Evolutionary conservation across 2,113 vertebrate genomes (phyloP), one percentile per base, ranked within the genome.

Genomic region (Pao palembangensis): DNA sequence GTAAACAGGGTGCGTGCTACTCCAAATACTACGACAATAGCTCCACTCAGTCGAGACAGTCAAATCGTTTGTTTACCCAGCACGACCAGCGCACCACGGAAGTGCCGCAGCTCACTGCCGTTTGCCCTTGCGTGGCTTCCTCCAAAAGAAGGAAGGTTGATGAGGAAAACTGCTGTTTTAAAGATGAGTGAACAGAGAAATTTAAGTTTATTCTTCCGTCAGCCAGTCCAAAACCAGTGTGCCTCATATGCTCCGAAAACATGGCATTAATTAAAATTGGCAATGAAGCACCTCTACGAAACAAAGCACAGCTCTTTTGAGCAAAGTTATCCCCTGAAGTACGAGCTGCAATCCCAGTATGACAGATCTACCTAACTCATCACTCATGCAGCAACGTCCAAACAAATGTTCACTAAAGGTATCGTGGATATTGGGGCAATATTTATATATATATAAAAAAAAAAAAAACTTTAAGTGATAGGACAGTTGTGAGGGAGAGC

Each of bases 401-500:
- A 41, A 19, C 2, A 20, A 17, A 17, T 23, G 19, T 11, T 43
- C 55, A 25, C 41, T 57, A 5, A 57, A 44, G 19, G 20, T 57
- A 10, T 16, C 13, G 14, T 57, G 55, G 55, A 57, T 57, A 23
- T 57, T 44, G 20, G 14, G 19, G 55, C 38, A 57, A 44, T 15
- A 44, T 44, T 12, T 43, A 56, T n/a, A n/a, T n/a, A n/a, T n/a
- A n/a, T n/a, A n/a, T n/a, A n/a, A n/a, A n/a, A n/a, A n/a, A n/a
- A n/a, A n/a, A n/a, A 56, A 50, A 41, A 57, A 41, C 10, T 14
- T 65, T 42, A 1, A 65, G 28, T 18, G 63, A 65, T 25, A 28
- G 16, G 47, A 21, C 18, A 6, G 31, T 66, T 38, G 49, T 53
- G 10, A 59, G 52, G 31, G 62, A 65, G 21, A 46, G 55, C n/a